phyloP scores from a whole-genome alignment of 2,797 vertebrate genomes.

The Danionella dracula region DNA sequence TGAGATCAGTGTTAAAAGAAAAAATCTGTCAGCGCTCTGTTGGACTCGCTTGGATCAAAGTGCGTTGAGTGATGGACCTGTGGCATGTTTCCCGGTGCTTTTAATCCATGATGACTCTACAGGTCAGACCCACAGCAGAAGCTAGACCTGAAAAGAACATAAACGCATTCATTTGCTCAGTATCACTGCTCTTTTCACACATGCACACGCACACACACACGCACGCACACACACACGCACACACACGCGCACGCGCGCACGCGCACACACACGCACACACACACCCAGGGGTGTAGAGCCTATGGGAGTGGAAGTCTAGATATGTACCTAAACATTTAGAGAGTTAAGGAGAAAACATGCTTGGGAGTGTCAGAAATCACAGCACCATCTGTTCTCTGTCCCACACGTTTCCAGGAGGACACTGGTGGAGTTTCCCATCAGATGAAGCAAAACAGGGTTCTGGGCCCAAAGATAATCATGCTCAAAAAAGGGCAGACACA shows the following conservation, averaged over 20 bases:
- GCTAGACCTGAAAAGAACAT: constrained; percentile 36
- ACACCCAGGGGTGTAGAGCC: constrained; percentile 16
- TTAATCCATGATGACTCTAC: constrained; percentile 39
- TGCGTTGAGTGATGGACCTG: constrained; percentile 42
- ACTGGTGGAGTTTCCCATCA: constrained; percentile 57
- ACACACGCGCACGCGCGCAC: no score
- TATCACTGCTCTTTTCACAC: constrained; percentile 11
- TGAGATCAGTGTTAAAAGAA: constrained; percentile 31
- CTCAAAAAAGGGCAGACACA: neutral
- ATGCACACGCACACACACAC: constrained; percentile 20
- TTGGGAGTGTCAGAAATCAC: constrained; percentile 57
- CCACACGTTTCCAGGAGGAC: constrained; percentile 56
- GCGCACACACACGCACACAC: no score
- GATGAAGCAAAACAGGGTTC: neutral
- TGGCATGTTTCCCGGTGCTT: constrained; percentile 43
- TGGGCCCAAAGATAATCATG: neutral
- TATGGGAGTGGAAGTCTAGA: constrained; percentile 9
- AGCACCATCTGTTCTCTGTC: constrained; percentile 65
- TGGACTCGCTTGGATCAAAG: constrained; percentile 34
- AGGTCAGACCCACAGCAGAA: constrained; percentile 39
- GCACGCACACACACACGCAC: no score
- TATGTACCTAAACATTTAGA: neutral
- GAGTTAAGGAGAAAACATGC: constrained; percentile 42
- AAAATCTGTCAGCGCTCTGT: constrained; percentile 34
- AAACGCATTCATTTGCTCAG: constrained; percentile 28